Percentiles rank a stretch among this genome's conserved stretches.
These are phyloP conservation scores for Rhabdophis nuchalis DNA, from an alignment of 2,797 vertebrate species.

Conservation along the genomic window DNA sequence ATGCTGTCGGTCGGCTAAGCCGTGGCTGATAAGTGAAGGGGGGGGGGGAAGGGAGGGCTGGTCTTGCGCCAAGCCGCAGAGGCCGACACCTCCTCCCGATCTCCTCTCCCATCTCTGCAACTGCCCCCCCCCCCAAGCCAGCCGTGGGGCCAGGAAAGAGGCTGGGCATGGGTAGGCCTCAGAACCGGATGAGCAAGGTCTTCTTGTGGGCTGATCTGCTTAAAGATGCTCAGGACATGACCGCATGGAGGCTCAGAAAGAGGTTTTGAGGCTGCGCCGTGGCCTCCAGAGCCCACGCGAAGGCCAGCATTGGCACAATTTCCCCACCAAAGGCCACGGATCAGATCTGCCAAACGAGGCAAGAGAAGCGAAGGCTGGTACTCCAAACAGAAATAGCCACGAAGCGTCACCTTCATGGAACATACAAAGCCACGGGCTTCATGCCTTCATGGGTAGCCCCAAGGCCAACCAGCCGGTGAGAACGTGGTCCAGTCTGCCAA, in stretches of 20 bases:
- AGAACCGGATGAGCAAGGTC: background rate
- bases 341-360: background rate
- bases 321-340: background rate
- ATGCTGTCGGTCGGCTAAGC: slow-evolving; percentile 72
- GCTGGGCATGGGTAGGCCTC: background rate
- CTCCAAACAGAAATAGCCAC: background rate
- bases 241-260: accelerated
- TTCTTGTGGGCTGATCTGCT: background rate
- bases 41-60: slow-evolving; percentile 36
- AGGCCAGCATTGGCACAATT: background rate
- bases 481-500: background rate
- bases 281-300: accelerated
- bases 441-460: background rate
- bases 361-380: background rate
- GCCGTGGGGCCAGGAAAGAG: background rate
- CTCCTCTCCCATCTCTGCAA: background rate
- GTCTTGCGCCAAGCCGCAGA: background rate
- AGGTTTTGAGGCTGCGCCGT: background rate
- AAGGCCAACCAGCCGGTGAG: background rate
- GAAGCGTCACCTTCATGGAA: background rate
- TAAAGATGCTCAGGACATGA: no score
- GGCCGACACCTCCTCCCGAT: slow-evolving; percentile 27
- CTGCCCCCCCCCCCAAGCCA: background rate
- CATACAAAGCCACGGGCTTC: background rate
- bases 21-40: slow-evolving; percentile 64